A percentile compares a stretch with the other conserved stretches of the same genome.
These are phyloP conservation scores for Xestia rhomboidea DNA, from an alignment of 2,888 invertebrate species.

Conservation along the genomic window DNA sequence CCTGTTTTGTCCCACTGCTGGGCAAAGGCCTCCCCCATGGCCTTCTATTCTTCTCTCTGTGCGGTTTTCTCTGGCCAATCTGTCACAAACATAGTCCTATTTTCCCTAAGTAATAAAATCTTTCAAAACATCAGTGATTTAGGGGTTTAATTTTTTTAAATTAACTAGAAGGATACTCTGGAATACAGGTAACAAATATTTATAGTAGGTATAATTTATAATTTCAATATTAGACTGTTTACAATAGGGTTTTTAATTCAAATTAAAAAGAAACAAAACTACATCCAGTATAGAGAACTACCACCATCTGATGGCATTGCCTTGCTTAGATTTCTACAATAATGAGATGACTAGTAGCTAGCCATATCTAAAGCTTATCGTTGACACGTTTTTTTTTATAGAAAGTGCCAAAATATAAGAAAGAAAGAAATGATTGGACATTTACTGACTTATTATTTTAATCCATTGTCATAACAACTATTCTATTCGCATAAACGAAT, in stretches of 20 bases:
- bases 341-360: slow-evolving; percentile 6
- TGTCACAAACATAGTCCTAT: too few species aligned
- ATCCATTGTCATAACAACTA: background rate
- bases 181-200: background rate
- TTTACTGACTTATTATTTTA: background rate
- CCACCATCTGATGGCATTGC: background rate
- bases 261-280: background rate
- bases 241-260: background rate
- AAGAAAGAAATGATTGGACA: slow-evolving; percentile 11
- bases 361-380: background rate
- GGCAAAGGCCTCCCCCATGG: too few species aligned
- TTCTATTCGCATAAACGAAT: slow-evolving; percentile 10
- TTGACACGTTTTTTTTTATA: slow-evolving; percentile 46
- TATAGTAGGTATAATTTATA: background rate
- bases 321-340: background rate
- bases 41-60: too few species aligned
- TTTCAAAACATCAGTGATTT: background rate
- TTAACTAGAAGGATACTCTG: background rate
- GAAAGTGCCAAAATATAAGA: slow-evolving; percentile 41
- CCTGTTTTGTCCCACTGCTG: too few species aligned
- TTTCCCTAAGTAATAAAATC: background rate
- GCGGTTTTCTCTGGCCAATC: too few species aligned
- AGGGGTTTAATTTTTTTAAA: background rate
- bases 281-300: background rate
- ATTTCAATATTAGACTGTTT: background rate